Base-by-base conservation (phyloP, 64 coral and sea anemone genomes). In the Exaiptasia diaphana region DNA sequence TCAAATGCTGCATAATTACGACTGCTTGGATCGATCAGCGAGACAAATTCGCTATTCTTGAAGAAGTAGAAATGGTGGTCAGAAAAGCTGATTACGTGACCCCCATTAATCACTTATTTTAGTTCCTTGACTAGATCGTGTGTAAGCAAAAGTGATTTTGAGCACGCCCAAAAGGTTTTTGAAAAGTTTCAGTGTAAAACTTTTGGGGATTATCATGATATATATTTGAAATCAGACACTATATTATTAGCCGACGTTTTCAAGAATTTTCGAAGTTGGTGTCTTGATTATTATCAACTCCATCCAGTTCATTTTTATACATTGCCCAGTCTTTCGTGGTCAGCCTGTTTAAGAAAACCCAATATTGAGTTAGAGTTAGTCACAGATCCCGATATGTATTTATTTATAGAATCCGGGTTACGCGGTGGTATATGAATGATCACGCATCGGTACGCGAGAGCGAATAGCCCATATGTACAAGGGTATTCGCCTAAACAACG, bases 171-270 rank as follows among this genome's bases (percentile, higher is more conserved):
- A 53, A 10, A 50, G 4, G 73, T 76, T 10, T 76, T 30, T 17
- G 50, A 76, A 24, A 26, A 41, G 41, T 76, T 76, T 32, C 8
- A 50, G 39, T 76, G 24, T 53, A 10, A 76, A 26, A 76, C 13
- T 11, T 18, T 76, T n/a, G 73, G 73, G 24, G 73, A 76, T 27
- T 76, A 76, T 45, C 73, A 52, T 39, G 73, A 76, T 45, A 12
- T 76, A 6, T 76, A 76, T 32, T 23, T 50, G 17, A 4, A 50
- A 15, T 50, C 42, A 6, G 41, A 76, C 45, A 33, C 53, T 45
- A 41, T 76, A n/a, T 45, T 76, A 45, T 3, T 76, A 20, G 41
- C 50, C 8, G 73, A 52, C 22, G 73, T 76, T 8, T 54, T 76
- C 3, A 45, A 76, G 73, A 49, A 30, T 39, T 76, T 76, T 76